Percentiles rank a stretch among this genome's conserved stretches.
Evolutionary conservation across 1,140 invertebrate genomes (phyloP).

Genomic region (Drosophila micromelanica): DNA sequence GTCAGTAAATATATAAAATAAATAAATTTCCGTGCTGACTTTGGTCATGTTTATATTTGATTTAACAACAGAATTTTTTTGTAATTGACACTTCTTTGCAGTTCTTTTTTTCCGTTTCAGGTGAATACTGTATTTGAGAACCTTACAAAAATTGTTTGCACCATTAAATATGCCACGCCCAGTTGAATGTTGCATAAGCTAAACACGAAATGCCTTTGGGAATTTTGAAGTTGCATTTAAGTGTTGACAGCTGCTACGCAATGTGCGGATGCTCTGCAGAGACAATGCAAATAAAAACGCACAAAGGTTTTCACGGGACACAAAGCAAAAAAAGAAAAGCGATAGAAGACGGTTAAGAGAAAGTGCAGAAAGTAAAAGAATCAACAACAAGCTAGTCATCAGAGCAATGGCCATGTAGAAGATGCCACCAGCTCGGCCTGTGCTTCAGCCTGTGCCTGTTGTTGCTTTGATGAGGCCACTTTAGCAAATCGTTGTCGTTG

Average conservation of each 20-base stretch:
- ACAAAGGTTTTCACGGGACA: slow-evolving; percentile 18
- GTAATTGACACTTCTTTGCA: slow-evolving; percentile 17
- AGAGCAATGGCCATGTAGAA: slow-evolving; percentile 41
- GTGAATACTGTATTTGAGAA: slow-evolving; percentile 1
- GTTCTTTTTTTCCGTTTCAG: slow-evolving; percentile 11
- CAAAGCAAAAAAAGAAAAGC: slow-evolving; percentile 3
- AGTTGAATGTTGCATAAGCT: neutral
- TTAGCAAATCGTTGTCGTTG: slow-evolving; percentile 57
- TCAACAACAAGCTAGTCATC: slow-evolving; percentile 33
- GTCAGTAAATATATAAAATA: slow-evolving; percentile 1
- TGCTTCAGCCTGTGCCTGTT: slow-evolving; percentile 56
- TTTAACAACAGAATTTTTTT: slow-evolving; percentile 19
- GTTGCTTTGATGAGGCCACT: slow-evolving; percentile 78
- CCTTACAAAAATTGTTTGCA: slow-evolving; percentile 37
- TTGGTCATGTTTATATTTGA: slow-evolving; percentile 5
- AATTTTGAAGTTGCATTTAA: slow-evolving; percentile 19
- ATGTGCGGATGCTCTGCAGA: neutral
- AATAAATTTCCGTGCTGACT: slow-evolving; percentile 31
- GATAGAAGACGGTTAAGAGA: slow-evolving; percentile 2
- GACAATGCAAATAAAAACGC: slow-evolving; percentile 48
- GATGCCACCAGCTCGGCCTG: neutral
- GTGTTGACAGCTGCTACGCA: slow-evolving; percentile 24
- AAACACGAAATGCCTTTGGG: no score
- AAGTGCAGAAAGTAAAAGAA: slow-evolving; percentile 35
- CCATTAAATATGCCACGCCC: slow-evolving; percentile 50